Conservation (phyloP, 2,888 invertebrate genomes). For the Stegophylla sp. region DNA sequence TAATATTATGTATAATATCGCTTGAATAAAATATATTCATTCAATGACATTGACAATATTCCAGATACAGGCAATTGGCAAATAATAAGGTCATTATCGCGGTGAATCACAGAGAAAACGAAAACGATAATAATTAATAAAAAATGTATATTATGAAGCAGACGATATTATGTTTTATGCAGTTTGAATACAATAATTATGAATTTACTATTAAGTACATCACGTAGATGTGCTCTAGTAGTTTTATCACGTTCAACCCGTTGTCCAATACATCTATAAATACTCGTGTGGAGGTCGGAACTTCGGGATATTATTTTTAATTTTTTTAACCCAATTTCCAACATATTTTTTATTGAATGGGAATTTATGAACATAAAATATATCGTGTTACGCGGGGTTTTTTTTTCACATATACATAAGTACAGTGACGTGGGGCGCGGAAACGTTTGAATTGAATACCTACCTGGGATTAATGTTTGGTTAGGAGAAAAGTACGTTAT, state of each 20-base stretch:
- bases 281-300: slow-evolving; percentile 6
- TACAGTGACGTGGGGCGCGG: slow-evolving; percentile 26
- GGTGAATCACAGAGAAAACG: not conserved
- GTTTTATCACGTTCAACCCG: slow-evolving; percentile 42
- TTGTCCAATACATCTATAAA: slow-evolving; percentile 5
- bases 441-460: slow-evolving; percentile 54
- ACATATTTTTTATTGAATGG: not conserved
- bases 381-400: slow-evolving; percentile 30
- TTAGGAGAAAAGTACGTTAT: slow-evolving; percentile 47
- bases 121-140: not conserved
- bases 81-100: slow-evolving; percentile 28
- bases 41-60: slow-evolving; percentile 1
- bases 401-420: not conserved
- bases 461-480: slow-evolving; percentile 42
- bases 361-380: slow-evolving; percentile 13
- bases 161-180: slow-evolving; percentile 26
- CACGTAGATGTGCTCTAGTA: slow-evolving; percentile 11
- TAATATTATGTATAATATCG: too few relatives aligned
- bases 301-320: slow-evolving; percentile 13
- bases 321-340: slow-evolving; percentile 44
- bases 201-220: slow-evolving; percentile 45
- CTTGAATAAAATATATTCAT: not conserved
- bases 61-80: not conserved
- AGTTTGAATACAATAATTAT: slow-evolving; percentile 18
- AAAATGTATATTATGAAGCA: not conserved